A percentile compares a stretch with the other conserved stretches of the same genome.
phyloP scores from a whole-genome alignment of 2,888 invertebrate genomes.

The Spilosoma lubricipeda region DNA sequence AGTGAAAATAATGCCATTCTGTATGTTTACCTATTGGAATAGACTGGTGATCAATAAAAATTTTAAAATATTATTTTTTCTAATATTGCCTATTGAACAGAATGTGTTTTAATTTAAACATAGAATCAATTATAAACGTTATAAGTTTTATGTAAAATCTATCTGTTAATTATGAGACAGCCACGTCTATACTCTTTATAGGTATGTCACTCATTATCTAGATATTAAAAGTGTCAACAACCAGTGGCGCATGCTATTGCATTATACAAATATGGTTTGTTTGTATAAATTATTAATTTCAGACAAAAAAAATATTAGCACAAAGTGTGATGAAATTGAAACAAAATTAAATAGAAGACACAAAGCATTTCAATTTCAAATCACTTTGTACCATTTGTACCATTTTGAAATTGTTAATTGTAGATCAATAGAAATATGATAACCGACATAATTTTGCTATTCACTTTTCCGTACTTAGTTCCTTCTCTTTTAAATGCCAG shows the following conservation, averaged over 20 bases:
- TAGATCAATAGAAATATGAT: neutral
- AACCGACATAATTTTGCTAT: neutral
- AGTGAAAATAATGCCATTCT: neutral
- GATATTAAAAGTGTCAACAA: conserved; percentile 51
- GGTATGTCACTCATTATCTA: conserved; percentile 44
- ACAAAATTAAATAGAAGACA: neutral
- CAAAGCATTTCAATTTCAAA: neutral
- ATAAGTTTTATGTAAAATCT: neutral
- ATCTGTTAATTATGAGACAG: neutral
- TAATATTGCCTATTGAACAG: neutral
- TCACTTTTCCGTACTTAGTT: no score
- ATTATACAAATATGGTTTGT: conserved; percentile 69
- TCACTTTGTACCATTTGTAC: neutral
- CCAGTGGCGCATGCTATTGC: conserved; percentile 77
- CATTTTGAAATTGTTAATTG: neutral
- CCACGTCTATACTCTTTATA: conserved; percentile 40
- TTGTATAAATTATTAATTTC: conserved; percentile 49
- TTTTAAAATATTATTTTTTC: neutral
- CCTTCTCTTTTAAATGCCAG: neutral
- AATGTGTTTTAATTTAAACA: neutral
- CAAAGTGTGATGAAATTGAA: conserved; percentile 5
- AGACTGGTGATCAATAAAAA: neutral
- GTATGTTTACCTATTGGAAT: neutral
- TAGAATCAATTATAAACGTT: neutral
- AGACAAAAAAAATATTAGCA: conserved; percentile 33